Conservation (phyloP, 2,888 invertebrate genomes). For the Lepidonotus clava region DNA sequence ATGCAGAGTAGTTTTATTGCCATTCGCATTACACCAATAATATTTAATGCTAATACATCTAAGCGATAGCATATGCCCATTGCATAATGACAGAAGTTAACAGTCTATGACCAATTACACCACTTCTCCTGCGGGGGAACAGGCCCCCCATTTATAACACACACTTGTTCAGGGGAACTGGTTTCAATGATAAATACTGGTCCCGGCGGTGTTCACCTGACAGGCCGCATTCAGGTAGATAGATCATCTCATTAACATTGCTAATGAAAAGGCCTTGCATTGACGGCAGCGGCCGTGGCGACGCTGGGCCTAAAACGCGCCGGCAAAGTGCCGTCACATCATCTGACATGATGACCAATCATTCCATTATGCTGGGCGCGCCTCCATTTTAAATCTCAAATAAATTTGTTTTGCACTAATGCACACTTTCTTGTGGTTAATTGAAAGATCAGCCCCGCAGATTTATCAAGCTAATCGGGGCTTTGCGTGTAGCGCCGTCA, state of each 20-base stretch:
- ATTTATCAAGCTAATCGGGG: constrained; percentile 35
- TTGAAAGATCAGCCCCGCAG: constrained; percentile 30
- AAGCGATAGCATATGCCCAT: neutral
- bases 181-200: neutral
- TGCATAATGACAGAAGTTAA: neutral
- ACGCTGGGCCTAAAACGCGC: constrained; percentile 3
- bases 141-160: neutral
- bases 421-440: constrained; percentile 39
- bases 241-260: constrained; percentile 30
- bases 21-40: no score
- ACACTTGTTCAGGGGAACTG: neutral
- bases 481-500: constrained; percentile 7
- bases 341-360: constrained; percentile 41
- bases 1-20: no score
- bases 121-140: neutral
- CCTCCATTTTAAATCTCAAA: constrained; percentile 45
- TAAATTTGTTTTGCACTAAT: constrained; percentile 48
- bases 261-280: neutral
- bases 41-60: neutral
- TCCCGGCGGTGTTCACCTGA: neutral
- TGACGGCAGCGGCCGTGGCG: neutral
- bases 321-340: constrained; percentile 9
- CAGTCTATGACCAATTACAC: neutral
- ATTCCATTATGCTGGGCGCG: constrained; percentile 28
- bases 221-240: neutral